Evolutionary conservation across 2,888 invertebrate species (phyloP).

Genomic region (Pheosia gnoma): DNA sequence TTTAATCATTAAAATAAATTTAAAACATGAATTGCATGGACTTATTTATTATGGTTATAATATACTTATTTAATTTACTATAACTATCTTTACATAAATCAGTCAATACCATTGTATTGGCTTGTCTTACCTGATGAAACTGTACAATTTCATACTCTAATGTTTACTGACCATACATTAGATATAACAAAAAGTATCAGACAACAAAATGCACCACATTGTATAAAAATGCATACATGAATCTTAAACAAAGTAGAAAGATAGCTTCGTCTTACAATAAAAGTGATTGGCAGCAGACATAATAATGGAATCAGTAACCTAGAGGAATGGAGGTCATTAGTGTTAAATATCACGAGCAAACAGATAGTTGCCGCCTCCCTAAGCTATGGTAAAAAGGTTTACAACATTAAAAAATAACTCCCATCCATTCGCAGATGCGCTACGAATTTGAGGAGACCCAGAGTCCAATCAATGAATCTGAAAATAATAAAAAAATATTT

Average conservation of each 20-base stretch:
- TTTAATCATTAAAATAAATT: conserved; percentile 5
- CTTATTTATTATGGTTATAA: conserved; percentile 29
- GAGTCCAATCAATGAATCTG: conserved; percentile 17
- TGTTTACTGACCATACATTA: conserved; percentile 22
- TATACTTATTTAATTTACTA: conserved; percentile 28
- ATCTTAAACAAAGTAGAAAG: neutral
- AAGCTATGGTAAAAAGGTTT: conserved; percentile 19
- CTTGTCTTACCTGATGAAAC: conserved; percentile 24
- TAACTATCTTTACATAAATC: conserved; percentile 31
- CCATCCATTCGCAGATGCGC: conserved; percentile 24
- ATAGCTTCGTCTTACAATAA: neutral
- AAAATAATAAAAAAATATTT: neutral
- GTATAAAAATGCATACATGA: neutral
- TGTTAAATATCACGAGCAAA: conserved; percentile 14
- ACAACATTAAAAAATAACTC: conserved; percentile 29
- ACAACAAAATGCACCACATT: neutral
- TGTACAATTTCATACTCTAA: conserved; percentile 30
- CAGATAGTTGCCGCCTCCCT: conserved; percentile 40
- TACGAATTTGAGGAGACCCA: conserved; percentile 11
- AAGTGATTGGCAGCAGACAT: neutral
- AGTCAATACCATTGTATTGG: conserved; percentile 19
- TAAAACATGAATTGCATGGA: conserved; percentile 9
- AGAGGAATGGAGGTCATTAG: conserved; percentile 3
- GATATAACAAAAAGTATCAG: conserved; percentile 13
- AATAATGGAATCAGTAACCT: neutral